A percentile compares a stretch with the other conserved stretches of the same genome.
Conservation (phyloP, 2,888 invertebrate genomes). For the Cynaeus angustus region DNA sequence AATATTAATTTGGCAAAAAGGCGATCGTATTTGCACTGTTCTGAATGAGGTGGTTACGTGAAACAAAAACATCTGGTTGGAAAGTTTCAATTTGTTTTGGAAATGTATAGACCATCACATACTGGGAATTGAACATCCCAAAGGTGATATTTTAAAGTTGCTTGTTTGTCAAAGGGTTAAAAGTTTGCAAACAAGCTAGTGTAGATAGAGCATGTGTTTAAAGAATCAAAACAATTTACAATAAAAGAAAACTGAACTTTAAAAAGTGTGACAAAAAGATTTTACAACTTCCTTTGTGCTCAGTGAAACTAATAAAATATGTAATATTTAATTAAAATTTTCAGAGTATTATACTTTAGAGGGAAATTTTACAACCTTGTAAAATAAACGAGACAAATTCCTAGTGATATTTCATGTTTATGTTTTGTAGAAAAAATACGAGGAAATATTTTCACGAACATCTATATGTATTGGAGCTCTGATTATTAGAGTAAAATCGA, state of each 20-base stretch:
- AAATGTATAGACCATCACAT: neutral
- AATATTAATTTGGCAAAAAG: neutral
- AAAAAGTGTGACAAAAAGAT: no score
- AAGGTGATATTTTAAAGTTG: constrained; percentile 1
- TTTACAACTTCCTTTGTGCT: no score
- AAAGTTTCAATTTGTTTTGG: constrained; percentile 3
- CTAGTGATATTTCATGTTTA: no score
- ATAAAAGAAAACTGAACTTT: no score
- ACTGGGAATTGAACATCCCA: neutral
- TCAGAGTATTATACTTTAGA: no score
- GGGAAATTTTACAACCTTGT: no score
- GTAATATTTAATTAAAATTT: no score
- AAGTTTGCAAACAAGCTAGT: neutral
- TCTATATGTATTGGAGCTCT: constrained; percentile 21
- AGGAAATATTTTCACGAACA: constrained; percentile 8
- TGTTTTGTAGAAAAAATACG: no score
- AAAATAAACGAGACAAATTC: no score
- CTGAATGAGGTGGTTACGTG: neutral
- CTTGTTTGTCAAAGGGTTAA: neutral
- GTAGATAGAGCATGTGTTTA: neutral
- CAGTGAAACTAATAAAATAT: no score
- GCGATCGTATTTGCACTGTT: neutral
- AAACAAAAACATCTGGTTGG: neutral
- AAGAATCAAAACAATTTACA: neutral
- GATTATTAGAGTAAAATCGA: constrained; percentile 30